phyloP scores from a whole-genome alignment of 2,797 vertebrate genomes.

The Mergus octosetaceus region DNA sequence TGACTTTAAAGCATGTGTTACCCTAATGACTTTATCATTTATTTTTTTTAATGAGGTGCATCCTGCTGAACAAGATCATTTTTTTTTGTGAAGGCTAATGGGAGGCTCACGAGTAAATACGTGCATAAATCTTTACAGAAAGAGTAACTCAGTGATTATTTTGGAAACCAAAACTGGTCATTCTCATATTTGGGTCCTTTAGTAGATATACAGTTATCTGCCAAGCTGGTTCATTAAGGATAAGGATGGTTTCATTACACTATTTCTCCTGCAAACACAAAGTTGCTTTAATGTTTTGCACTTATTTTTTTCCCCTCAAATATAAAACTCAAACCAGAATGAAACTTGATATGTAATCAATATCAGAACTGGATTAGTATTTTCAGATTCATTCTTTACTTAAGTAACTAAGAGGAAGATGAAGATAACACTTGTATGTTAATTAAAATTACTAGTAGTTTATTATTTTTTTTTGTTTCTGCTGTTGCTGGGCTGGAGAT shows the following conservation, averaged over 20 bases:
- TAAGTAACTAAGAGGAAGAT: background rate
- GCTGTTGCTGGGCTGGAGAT: background rate
- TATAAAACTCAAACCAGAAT: background rate
- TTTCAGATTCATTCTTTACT: background rate
- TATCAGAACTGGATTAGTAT: background rate
- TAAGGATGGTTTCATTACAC: background rate
- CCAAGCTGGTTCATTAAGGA: background rate
- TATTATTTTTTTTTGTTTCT: background rate
- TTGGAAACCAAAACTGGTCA: background rate
- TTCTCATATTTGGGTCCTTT: background rate
- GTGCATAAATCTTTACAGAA: background rate
- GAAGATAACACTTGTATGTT: background rate
- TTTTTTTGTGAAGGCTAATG: background rate
- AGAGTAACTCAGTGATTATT: background rate
- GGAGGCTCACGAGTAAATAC: background rate
- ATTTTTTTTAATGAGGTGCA: background rate
- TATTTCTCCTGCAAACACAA: background rate
- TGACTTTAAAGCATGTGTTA: background rate
- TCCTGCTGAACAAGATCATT: background rate
- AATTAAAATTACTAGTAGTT: background rate
- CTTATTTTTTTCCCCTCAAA: background rate
- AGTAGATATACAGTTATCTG: accelerated
- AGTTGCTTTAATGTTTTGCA: background rate
- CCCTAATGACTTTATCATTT: background rate
- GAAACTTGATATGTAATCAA: background rate